These are phyloP conservation scores for Eublepharis macularius DNA, from an alignment of 2,113 vertebrate genomes.

Conservation along the genomic window DNA sequence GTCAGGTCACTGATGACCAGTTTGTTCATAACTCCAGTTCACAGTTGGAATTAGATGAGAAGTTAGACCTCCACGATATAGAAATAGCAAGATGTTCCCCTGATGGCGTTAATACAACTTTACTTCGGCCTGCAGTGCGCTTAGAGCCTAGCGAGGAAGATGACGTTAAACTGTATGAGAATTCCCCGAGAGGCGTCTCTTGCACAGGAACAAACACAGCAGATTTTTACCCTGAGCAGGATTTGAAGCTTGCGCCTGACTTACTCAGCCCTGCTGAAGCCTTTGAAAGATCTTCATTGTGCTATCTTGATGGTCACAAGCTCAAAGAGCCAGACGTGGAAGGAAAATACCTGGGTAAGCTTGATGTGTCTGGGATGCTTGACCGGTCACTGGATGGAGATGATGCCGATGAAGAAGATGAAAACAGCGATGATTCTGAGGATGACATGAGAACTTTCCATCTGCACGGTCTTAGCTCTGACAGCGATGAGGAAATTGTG, in stretches of 20 bases:
- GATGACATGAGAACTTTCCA: constrained; percentile 88
- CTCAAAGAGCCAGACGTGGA: constrained; percentile 93
- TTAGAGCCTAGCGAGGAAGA: constrained; percentile 51
- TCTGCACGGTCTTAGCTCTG: constrained; percentile 88
- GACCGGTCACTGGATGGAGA: constrained; percentile 82
- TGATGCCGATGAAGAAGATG: constrained; percentile 91
- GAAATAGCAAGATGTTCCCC: not conserved
- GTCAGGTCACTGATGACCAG: not conserved
- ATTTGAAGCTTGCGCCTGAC: constrained; percentile 39
- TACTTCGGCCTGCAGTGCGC: constrained; percentile 16
- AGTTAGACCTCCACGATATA: not conserved
- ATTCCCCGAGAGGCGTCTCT: constrained; percentile 57
- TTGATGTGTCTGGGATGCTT: constrained; percentile 66
- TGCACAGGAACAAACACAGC: constrained; percentile 78
- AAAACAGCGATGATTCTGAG: constrained; percentile 94
- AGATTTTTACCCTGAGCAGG: constrained; percentile 67
- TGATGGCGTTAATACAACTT: constrained; percentile 44
- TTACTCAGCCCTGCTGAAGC: constrained; percentile 30
- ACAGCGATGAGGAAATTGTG: constrained; percentile 90
- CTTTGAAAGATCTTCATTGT: constrained; percentile 73
- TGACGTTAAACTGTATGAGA: constrained; percentile 48
- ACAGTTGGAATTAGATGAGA: constrained; percentile 20
- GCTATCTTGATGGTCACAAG: constrained; percentile 79
- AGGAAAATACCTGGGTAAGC: constrained; percentile 89
- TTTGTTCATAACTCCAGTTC: not conserved